Base-by-base conservation (phyloP, 2,113 vertebrate genomes). In the Podarcis cretensis region DNA sequence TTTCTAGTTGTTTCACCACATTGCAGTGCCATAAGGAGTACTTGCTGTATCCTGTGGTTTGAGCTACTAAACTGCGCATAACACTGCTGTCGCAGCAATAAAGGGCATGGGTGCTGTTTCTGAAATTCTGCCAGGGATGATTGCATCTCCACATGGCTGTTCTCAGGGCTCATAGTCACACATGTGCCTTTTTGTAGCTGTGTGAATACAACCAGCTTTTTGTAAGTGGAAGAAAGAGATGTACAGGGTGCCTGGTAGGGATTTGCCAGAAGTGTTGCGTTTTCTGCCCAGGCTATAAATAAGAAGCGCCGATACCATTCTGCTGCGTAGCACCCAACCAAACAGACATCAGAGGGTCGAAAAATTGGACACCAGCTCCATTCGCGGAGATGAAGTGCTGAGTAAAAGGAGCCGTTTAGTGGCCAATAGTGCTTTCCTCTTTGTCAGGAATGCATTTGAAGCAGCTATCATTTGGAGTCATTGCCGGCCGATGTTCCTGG, bases 401-500 rank as follows among this genome's bases (percentile, higher is more conserved):
- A 40, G 32, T 75, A 30, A 59, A 69, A 12, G 35, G 57, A 75
- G 63, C n/a, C 40, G 18, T 43, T 76, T 75, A 63, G 18, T 68
- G 59, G 10, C 71, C 10, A 32, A 3, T 32, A n/a, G 43, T 68
- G 71, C 23, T 88, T 81, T 85, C 2, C 14, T 66, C 48, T 40
- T 37, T 37, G 84, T 69, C 43, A 35, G 69, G 83, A 37, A 48
- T 74, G 81, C 59, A 21, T 18, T 54, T 65, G 71, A 65, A 81
- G 68, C 83, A 85, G 57, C 69, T 86, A 71, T 85, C 37, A 40
- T 73, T 84, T 68, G 57, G 20, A 81, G 54, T 83, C 69, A 35
- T 71, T 69, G 6, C 78, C 2, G 40, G 69, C 13, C 20, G n/a
- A 87, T 89, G 85, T 54, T 68, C 82, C 84, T 81, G 83, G 89